phyloP scores from a whole-genome alignment of 2,113 vertebrate species.

The Syrmaticus mikado region DNA sequence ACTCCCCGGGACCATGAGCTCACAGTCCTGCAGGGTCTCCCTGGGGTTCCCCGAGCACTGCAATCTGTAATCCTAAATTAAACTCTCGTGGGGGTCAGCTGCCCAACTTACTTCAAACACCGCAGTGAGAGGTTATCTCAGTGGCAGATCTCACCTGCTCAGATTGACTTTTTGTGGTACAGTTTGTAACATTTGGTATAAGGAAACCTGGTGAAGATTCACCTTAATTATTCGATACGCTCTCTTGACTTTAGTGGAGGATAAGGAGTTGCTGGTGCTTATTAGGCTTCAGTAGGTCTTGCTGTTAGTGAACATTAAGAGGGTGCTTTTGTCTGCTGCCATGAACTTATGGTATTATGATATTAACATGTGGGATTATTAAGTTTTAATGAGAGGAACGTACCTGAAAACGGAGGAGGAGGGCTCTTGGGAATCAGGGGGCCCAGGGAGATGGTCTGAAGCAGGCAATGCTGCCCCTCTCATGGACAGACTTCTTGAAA shows the following conservation, averaged over 20 bases:
- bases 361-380: neutral
- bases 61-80: slow-evolving; percentile 24
- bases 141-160: slow-evolving; percentile 27
- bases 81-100: neutral
- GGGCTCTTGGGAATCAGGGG: neutral
- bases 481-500: neutral
- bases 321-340: neutral
- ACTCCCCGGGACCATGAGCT: neutral
- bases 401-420: neutral
- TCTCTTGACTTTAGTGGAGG: neutral
- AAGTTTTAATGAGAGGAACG: neutral
- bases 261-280: neutral
- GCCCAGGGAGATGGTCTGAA: neutral
- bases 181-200: slow-evolving; percentile 16
- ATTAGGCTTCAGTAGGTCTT: neutral
- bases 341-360: neutral
- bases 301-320: neutral
- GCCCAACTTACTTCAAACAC: neutral
- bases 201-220: slow-evolving; percentile 14
- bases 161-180: neutral
- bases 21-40: neutral
- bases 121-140: neutral
- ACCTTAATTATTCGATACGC: neutral
- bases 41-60: neutral
- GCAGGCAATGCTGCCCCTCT: neutral